phyloP scores from a whole-genome alignment of 2,797 vertebrate species.

The Crocodylus rhombifer region DNA sequence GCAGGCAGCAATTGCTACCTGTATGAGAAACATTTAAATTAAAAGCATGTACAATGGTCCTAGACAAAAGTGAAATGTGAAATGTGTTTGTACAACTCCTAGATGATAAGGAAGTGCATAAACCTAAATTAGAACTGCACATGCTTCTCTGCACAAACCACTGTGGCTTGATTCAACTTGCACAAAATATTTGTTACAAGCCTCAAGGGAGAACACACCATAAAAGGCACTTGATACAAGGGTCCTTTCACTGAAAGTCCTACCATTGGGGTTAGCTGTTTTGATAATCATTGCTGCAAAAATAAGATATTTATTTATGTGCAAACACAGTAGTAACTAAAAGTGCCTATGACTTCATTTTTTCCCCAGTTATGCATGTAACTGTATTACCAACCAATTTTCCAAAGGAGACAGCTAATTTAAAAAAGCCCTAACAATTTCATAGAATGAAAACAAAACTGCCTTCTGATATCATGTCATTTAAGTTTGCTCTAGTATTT shows the following conservation, averaged over 20 bases:
- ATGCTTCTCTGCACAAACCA: neutral
- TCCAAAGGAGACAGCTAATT: neutral
- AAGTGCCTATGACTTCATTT: neutral
- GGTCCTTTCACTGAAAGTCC: neutral
- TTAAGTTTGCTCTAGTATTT: neutral
- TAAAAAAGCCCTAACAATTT: neutral
- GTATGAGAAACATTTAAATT: neutral
- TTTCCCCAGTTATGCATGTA: neutral
- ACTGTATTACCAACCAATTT: neutral
- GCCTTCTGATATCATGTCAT: neutral
- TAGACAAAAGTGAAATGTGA: neutral
- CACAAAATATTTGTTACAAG: neutral
- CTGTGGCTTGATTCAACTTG: neutral
- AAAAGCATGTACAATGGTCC: neutral
- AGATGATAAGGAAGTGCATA: neutral
- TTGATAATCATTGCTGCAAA: neutral
- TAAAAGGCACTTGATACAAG: neutral
- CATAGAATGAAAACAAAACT: neutral
- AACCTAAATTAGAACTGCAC: neutral
- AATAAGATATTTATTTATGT: neutral
- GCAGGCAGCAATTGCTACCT: no score
- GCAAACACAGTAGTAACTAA: neutral
- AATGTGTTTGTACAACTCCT: neutral
- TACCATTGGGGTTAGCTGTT: neutral
- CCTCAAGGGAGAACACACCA: neutral